Evolutionary conservation across 2,888 invertebrate species (phyloP).

Genomic region (Stenoptilia bipunctidactyla): DNA sequence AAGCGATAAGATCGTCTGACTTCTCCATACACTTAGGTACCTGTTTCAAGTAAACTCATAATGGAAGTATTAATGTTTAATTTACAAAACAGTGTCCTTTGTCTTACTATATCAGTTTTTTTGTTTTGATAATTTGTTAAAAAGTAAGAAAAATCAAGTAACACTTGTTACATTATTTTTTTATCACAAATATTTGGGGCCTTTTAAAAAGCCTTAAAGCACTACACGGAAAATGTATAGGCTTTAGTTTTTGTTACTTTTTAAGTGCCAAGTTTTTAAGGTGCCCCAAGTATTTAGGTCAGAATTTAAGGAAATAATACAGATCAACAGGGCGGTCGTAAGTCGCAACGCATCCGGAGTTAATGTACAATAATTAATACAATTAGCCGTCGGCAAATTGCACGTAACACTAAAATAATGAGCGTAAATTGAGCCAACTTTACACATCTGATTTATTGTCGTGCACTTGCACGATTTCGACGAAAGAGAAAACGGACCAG

Average conservation of each 20-base stretch:
- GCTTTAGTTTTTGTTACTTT: neutral
- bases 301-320: constrained; percentile 31
- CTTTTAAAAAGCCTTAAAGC: no score
- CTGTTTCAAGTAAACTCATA: no score
- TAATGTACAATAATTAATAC: constrained; percentile 68
- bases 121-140: no score
- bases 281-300: constrained; percentile 15
- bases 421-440: constrained; percentile 67
- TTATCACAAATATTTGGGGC: no score
- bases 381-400: constrained; percentile 67
- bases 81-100: no score
- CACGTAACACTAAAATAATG: constrained; percentile 64
- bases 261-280: neutral
- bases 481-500: constrained; percentile 70
- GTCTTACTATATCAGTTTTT: no score
- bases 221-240: no score
- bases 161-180: no score
- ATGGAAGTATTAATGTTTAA: no score
- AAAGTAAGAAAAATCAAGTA: no score
- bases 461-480: constrained; percentile 61
- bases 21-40: no score
- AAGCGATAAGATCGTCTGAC: no score
- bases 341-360: constrained; percentile 48
- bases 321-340: constrained; percentile 28
- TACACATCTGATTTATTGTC: constrained; percentile 70